A percentile compares a stretch with the other conserved stretches of the same genome.
These are phyloP conservation scores for Steatornis caripensis DNA, from an alignment of 2,113 vertebrate genomes.

Conservation along the genomic window DNA sequence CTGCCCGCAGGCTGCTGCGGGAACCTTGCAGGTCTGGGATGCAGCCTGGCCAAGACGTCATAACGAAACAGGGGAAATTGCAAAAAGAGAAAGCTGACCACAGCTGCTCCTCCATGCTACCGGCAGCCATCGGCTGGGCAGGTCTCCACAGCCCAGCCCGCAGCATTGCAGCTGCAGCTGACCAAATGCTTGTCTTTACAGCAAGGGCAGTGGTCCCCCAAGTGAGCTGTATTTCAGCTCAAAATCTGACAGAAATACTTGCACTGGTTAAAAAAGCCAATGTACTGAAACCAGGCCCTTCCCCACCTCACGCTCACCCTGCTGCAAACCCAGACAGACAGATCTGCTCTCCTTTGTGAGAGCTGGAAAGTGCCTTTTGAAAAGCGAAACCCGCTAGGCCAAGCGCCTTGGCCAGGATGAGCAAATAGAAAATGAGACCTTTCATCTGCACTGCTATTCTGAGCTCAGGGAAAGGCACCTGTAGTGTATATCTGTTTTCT, in stretches of 20 bases:
- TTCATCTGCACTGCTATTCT: background rate
- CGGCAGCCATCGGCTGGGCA: background rate
- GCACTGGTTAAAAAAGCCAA: background rate
- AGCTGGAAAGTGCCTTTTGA: background rate
- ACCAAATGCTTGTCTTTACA: background rate
- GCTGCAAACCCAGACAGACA: background rate
- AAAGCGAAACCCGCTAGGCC: background rate
- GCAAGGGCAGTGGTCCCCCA: background rate
- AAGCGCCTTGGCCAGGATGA: background rate
- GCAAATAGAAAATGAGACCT: background rate
- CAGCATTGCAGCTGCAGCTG: background rate
- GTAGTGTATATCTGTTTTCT: background rate
- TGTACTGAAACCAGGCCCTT: background rate
- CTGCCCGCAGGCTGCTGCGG: background rate
- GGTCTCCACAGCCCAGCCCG: background rate
- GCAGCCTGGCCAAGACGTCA: constrained; percentile 16
- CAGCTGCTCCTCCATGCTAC: background rate
- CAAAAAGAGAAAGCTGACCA: constrained; percentile 62
- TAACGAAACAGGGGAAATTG: background rate
- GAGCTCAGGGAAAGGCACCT: background rate
- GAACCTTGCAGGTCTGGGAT: background rate
- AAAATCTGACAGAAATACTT: background rate
- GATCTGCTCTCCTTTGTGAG: background rate
- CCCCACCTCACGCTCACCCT: rapidly evolving
- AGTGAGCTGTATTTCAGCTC: background rate